Percentiles rank a stretch among this genome's conserved stretches.
Conservation (phyloP, 2,888 invertebrate species). For the Drosophila robusta region DNA sequence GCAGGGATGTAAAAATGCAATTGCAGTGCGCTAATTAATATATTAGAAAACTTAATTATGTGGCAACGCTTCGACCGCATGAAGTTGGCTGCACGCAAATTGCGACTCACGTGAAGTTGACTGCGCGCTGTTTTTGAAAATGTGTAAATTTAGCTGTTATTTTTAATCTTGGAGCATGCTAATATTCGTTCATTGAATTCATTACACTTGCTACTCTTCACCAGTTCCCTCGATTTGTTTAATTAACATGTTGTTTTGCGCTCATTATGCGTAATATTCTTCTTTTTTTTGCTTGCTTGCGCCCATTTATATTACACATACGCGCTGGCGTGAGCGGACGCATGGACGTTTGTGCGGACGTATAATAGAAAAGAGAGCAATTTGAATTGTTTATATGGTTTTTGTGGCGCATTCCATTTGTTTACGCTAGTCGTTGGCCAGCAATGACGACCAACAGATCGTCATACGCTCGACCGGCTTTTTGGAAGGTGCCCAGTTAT, state of each 20-base stretch:
- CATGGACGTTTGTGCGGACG: slow-evolving; percentile 44
- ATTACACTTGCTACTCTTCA: slow-evolving; percentile 12
- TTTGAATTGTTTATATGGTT: slow-evolving; percentile 65
- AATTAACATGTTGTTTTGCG: slow-evolving; percentile 32
- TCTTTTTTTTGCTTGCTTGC: slow-evolving; percentile 37
- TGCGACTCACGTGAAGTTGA: slow-evolving; percentile 23
- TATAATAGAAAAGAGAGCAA: slow-evolving; percentile 39
- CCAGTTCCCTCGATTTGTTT: slow-evolving; percentile 18
- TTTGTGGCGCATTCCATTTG: slow-evolving; percentile 63
- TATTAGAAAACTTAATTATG: not conserved
- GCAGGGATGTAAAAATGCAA: slow-evolving; percentile 46
- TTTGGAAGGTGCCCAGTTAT: slow-evolving; percentile 80
- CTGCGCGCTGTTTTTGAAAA: slow-evolving; percentile 22
- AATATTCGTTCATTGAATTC: slow-evolving; percentile 23
- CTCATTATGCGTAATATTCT: slow-evolving; percentile 32
- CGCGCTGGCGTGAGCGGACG: slow-evolving; percentile 65
- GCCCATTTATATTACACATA: slow-evolving; percentile 46
- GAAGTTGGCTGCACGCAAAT: slow-evolving; percentile 41
- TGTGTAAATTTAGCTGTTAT: slow-evolving; percentile 5
- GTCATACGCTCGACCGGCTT: slow-evolving; percentile 80
- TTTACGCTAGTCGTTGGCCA: slow-evolving; percentile 76
- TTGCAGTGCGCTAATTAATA: slow-evolving; percentile 43
- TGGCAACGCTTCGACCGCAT: slow-evolving; percentile 30
- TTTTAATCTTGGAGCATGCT: slow-evolving; percentile 14
- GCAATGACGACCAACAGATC: slow-evolving; percentile 78